Percentiles rank a stretch among this genome's conserved stretches.
phyloP scores from a whole-genome alignment of 53 echinoderm and acorn worm species.

The Holothuria scabra region DNA sequence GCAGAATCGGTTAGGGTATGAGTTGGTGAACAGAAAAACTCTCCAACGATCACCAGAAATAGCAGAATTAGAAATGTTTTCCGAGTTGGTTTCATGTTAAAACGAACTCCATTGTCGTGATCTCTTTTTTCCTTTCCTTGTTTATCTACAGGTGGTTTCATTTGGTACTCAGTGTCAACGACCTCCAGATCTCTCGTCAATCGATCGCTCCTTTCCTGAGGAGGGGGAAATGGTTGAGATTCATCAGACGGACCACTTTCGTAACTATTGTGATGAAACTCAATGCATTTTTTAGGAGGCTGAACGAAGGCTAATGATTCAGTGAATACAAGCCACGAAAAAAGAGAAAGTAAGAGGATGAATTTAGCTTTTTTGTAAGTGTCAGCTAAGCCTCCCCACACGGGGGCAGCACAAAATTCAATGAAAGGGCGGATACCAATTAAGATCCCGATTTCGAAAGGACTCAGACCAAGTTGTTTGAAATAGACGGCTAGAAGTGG shows the following conservation, averaged over 20 bases:
- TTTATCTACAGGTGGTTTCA: neutral
- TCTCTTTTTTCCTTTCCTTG: no score
- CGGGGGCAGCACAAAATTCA: constrained; percentile 96
- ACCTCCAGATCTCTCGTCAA: no score
- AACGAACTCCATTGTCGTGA: neutral
- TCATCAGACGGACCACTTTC: neutral
- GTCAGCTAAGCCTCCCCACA: constrained; percentile 96
- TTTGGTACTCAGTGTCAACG: no score
- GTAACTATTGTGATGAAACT: neutral
- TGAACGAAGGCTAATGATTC: constrained; percentile 85
- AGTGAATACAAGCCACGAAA: constrained; percentile 95
- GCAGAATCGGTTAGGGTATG: constrained; percentile 96
- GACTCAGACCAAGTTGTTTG: constrained; percentile 88
- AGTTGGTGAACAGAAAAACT: constrained; percentile 96
- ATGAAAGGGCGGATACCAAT: constrained; percentile 90
- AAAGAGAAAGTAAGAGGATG: constrained; percentile 81
- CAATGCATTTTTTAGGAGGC: constrained; percentile 72
- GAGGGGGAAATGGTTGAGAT: constrained; percentile 7
- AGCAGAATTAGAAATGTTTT: constrained; percentile 76
- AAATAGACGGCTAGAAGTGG: constrained; percentile 93
- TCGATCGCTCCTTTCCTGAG: neutral
- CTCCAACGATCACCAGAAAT: constrained; percentile 86
- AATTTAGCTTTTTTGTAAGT: constrained; percentile 90
- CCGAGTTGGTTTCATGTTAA: constrained; percentile 57
- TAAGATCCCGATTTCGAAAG: constrained; percentile 82